phyloP scores from a whole-genome alignment of 2,113 vertebrate genomes.

The Ammodytes marinus region DNA sequence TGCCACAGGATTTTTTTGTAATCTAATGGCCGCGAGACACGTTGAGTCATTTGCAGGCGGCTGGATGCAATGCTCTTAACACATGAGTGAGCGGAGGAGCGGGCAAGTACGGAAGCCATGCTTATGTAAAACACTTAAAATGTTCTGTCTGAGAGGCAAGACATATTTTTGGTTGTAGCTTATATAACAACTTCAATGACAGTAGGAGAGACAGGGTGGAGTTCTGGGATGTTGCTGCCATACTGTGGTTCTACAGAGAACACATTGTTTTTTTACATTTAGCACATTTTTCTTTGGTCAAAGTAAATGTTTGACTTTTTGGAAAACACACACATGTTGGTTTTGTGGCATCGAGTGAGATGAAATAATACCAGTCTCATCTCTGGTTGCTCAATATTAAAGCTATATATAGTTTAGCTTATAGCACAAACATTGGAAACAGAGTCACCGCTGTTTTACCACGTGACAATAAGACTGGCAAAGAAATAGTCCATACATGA shows the following conservation, averaged over 20 bases:
- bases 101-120: background rate
- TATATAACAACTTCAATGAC: background rate
- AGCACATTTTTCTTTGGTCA: conserved; percentile 7
- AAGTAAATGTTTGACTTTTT: background rate
- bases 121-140: background rate
- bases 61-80: conserved; percentile 11
- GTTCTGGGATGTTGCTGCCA: background rate
- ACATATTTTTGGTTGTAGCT: background rate
- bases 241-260: background rate
- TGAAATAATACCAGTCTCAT: background rate
- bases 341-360: background rate
- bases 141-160: too few relatives aligned
- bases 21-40: background rate
- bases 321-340: background rate
- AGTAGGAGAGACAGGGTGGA: background rate
- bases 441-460: too few relatives aligned
- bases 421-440: too few relatives aligned
- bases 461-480: too few relatives aligned
- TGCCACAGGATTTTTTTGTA: background rate
- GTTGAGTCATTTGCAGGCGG: conserved; percentile 4
- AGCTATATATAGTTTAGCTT: too few relatives aligned
- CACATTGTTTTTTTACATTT: background rate
- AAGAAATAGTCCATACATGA: background rate
- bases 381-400: too few relatives aligned
- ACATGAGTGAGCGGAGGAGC: background rate